These are phyloP conservation scores for Drosophila miranda DNA, from an alignment of 1,140 invertebrate species.

Conservation along the genomic window DNA sequence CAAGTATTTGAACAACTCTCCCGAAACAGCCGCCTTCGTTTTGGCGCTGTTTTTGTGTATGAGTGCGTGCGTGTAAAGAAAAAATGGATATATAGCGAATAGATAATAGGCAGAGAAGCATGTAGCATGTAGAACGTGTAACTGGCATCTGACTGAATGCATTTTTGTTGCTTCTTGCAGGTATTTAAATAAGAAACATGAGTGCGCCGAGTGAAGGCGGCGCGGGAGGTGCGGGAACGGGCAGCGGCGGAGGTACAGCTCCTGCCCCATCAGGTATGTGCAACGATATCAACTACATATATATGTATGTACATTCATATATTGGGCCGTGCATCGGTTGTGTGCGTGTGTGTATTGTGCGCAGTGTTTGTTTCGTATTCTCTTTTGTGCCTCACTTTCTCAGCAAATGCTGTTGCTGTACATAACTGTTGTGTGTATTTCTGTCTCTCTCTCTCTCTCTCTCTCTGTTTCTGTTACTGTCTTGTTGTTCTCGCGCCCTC, in stretches of 20 bases:
- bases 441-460: neutral
- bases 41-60: neutral
- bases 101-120: conserved; percentile 51
- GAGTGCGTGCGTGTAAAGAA: conserved; percentile 9
- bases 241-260: conserved; percentile 64
- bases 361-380: conserved; percentile 70
- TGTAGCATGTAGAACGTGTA: conserved; percentile 31
- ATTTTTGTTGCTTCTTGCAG: conserved; percentile 38
- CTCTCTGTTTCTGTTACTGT: conserved; percentile 1
- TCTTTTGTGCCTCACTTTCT: conserved; percentile 51
- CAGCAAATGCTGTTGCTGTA: conserved; percentile 45
- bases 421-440: conserved; percentile 21
- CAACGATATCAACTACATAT: conserved; percentile 44
- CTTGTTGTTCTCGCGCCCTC: conserved; percentile 66
- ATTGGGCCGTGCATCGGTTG: conserved; percentile 25
- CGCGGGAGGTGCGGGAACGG: conserved; percentile 56
- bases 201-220: conserved; percentile 73
- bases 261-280: conserved; percentile 66
- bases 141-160: conserved; percentile 5
- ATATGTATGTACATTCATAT: conserved; percentile 12
- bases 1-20: conserved; percentile 19
- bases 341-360: conserved; percentile 65
- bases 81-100: conserved; percentile 22
- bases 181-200: conserved; percentile 61
- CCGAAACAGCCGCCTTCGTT: neutral